Conservation (phyloP, 2,113 vertebrate genomes). For the Mobula birostris region DNA sequence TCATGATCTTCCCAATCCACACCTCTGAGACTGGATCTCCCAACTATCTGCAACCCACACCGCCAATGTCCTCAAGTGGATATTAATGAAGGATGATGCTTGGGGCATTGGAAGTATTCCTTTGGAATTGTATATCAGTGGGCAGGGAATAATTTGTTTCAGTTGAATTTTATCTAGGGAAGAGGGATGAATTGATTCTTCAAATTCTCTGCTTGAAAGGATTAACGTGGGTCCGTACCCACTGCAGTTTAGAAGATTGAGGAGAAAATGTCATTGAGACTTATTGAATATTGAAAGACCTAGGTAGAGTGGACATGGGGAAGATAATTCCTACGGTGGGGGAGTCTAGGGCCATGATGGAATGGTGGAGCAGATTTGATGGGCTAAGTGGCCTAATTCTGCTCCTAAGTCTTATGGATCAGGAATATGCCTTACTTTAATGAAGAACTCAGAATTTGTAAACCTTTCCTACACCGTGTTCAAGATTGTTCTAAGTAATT, state of each 20-base stretch:
- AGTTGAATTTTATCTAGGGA: neutral
- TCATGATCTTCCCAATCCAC: too few relatives aligned
- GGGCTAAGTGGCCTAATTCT: too few relatives aligned
- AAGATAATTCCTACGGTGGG: too few relatives aligned
- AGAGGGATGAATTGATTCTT: too few relatives aligned
- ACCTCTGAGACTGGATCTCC: neutral
- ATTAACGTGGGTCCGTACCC: too few relatives aligned
- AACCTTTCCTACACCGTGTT: neutral
- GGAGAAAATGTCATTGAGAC: too few relatives aligned
- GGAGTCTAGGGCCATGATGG: too few relatives aligned
- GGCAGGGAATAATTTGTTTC: neutral
- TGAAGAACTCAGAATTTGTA: neutral
- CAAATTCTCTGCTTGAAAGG: neutral
- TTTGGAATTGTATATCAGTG: neutral
- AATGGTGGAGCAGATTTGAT: too few relatives aligned
- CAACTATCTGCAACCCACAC: neutral
- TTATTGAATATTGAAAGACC: too few relatives aligned
- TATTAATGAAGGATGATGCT: neutral
- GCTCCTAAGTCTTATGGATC: neutral
- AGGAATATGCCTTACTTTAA: neutral
- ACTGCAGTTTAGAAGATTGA: too few relatives aligned
- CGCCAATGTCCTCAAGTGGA: neutral
- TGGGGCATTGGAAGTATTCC: neutral
- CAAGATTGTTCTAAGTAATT: conserved; percentile 17
- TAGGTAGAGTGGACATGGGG: too few relatives aligned